Percentiles rank a stretch among this genome's conserved stretches.
Conservation (phyloP, 2,113 vertebrate species). For the Pseudopodoces humilis region DNA sequence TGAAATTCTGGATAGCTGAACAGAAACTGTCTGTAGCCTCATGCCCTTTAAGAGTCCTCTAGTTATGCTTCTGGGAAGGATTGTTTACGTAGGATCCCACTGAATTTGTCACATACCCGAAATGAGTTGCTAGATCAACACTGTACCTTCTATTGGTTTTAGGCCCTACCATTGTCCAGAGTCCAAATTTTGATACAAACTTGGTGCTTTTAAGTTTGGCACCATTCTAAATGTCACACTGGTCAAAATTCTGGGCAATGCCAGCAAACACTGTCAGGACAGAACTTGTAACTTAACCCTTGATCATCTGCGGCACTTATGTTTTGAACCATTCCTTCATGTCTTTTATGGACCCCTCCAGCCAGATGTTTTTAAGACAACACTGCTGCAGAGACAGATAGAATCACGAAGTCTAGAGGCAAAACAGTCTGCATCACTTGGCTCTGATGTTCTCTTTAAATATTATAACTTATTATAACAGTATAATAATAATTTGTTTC, state of each 20-base stretch:
- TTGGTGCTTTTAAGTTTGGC: neutral
- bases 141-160: neutral
- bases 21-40: neutral
- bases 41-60: neutral
- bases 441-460: neutral
- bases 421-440: neutral
- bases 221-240: neutral
- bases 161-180: neutral
- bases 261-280: neutral
- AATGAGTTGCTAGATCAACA: neutral
- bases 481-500: neutral
- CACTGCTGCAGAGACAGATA: neutral
- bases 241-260: neutral
- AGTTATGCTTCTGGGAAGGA: neutral
- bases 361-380: neutral
- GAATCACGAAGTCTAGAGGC: neutral
- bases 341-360: neutral
- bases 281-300: neutral
- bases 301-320: neutral
- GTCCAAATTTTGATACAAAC: neutral
- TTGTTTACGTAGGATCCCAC: neutral
- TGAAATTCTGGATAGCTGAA: neutral
- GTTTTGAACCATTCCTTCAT: neutral
- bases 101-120: neutral
- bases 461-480: neutral